Percentiles rank a stretch among this genome's conserved stretches.
Evolutionary conservation across 2,797 vertebrate genomes (phyloP).

Genomic region (Tachyglossus aculeatus): DNA sequence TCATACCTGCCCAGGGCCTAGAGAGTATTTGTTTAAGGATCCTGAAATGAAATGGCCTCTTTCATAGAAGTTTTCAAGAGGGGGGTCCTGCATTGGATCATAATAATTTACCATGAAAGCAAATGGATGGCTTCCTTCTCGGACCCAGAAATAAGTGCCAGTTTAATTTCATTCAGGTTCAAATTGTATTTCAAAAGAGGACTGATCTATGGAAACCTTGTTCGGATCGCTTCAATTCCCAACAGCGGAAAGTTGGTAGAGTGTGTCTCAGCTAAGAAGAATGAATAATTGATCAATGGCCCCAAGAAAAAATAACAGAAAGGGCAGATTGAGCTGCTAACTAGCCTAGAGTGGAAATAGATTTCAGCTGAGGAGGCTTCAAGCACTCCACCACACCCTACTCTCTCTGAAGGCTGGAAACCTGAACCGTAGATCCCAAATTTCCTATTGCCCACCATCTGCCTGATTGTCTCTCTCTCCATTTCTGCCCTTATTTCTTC

Average conservation of each 20-base stretch:
- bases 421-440: too few species aligned
- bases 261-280: not conserved
- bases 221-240: not conserved
- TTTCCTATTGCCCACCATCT: too few species aligned
- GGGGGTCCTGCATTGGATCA: conserved; percentile 29
- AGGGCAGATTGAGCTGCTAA: not conserved
- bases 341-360: not conserved
- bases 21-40: conserved; percentile 36
- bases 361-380: too few species aligned
- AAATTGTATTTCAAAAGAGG: conserved; percentile 19
- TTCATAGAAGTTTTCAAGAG: conserved; percentile 14
- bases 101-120: conserved; percentile 40
- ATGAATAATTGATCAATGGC: not conserved
- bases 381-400: too few species aligned
- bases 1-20: conserved; percentile 24
- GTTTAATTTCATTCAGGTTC: conserved; percentile 29
- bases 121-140: conserved; percentile 24
- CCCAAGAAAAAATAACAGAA: fast-evolving
- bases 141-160: conserved; percentile 13
- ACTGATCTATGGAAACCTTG: conserved; percentile 7
- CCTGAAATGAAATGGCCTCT: conserved; percentile 21
- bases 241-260: not conserved
- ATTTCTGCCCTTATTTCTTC: too few species aligned
- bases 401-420: too few species aligned
- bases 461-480: too few species aligned